Percentiles rank a stretch among this genome's conserved stretches.
phyloP scores from a whole-genome alignment of 2,797 vertebrate species.

The Chromis chromis region DNA sequence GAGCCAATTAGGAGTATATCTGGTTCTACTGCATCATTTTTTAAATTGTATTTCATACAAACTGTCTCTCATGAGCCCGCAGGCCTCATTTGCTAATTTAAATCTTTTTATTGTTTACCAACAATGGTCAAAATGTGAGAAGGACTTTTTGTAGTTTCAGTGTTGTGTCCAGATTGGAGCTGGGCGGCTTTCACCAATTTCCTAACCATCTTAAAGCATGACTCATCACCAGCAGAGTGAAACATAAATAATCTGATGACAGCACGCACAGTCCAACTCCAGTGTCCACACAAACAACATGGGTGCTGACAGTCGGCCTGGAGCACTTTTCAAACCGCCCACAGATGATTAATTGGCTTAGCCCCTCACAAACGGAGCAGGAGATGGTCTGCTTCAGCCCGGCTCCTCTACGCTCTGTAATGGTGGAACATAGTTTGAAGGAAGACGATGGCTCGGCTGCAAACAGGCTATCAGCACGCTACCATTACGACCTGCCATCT shows the following conservation, averaged over 20 bases:
- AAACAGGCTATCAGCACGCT: constrained; percentile 84
- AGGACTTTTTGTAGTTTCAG: neutral
- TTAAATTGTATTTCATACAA: neutral
- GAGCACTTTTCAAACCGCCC: constrained; percentile 67
- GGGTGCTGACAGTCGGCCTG: constrained; percentile 71
- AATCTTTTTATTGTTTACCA: constrained; percentile 7
- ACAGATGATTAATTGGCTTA: constrained; percentile 78
- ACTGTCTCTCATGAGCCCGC: neutral
- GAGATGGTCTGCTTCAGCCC: constrained; percentile 50
- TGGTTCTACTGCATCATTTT: neutral
- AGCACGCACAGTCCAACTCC: constrained; percentile 61
- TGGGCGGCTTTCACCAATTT: constrained; percentile 47
- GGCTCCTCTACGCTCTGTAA: constrained; percentile 28
- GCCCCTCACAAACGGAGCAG: constrained; percentile 58
- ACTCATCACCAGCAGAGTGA: constrained; percentile 58
- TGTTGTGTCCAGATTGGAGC: constrained; percentile 6
- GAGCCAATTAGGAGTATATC: neutral
- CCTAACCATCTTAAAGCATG: constrained; percentile 41
- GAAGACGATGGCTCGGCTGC: constrained; percentile 78
- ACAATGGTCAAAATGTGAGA: constrained; percentile 8
- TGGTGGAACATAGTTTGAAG: constrained; percentile 49
- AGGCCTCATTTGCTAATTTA: neutral
- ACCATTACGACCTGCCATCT: constrained; percentile 80
- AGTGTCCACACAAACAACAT: constrained; percentile 78
- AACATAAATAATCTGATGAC: constrained; percentile 73